These are phyloP conservation scores for Philopotamus ludificatus DNA, from an alignment of 1,140 invertebrate genomes.

Conservation along the genomic window DNA sequence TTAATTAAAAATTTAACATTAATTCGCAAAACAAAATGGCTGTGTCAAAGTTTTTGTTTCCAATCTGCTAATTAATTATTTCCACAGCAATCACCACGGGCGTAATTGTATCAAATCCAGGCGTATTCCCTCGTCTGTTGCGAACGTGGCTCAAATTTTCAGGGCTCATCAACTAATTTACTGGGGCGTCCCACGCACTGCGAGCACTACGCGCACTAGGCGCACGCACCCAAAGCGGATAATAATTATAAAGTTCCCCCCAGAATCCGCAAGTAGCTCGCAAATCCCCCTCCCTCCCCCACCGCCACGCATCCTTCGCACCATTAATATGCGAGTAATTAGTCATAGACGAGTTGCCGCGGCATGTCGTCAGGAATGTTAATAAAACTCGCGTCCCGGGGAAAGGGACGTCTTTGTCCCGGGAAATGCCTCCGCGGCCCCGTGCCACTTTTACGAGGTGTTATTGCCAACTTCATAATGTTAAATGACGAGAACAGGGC, in stretches of 20 bases:
- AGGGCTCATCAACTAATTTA: neutral
- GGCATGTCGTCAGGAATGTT: conserved; percentile 35
- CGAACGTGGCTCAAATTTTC: neutral
- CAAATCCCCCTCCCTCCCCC: conserved; percentile 14
- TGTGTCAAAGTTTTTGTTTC: too few relatives aligned
- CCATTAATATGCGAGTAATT: conserved; percentile 33
- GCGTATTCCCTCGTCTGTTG: neutral
- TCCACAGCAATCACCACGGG: too few relatives aligned
- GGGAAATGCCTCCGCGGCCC: neutral
- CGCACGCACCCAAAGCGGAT: conserved; percentile 16
- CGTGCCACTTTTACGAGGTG: conserved; percentile 34
- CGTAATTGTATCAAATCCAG: too few relatives aligned
- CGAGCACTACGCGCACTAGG: neutral
- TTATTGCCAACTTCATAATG: conserved; percentile 39
- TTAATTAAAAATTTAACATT: too few relatives aligned
- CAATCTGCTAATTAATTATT: too few relatives aligned
- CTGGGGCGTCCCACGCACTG: neutral
- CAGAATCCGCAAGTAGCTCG: conserved; percentile 29
- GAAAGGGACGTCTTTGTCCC: neutral
- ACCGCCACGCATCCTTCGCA: conserved; percentile 1
- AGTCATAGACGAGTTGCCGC: conserved; percentile 33
- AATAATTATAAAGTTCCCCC: conserved; percentile 35
- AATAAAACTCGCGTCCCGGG: conserved; percentile 27
- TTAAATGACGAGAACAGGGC: conserved; percentile 20
- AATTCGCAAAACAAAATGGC: too few relatives aligned